Conservation (phyloP, 2,888 invertebrate genomes). For the Dasypolia templi region DNA sequence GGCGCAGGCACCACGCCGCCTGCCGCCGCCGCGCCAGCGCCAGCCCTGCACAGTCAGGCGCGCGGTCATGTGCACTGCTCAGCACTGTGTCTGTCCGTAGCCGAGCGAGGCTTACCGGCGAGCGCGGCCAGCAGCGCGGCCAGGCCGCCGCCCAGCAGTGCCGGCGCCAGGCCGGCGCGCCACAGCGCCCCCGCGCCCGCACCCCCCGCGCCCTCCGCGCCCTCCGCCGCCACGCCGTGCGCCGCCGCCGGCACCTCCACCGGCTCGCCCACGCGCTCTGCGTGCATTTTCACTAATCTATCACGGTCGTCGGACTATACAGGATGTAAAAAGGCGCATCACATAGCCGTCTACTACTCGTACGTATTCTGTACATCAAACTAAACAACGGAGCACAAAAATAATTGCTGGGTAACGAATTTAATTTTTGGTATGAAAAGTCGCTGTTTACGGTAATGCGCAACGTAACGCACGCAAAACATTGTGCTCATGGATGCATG, state of each 20-base stretch:
- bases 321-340: too few species aligned
- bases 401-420: too few species aligned
- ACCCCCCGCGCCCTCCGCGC: constrained; percentile 54
- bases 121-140: constrained; percentile 71
- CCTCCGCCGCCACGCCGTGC: constrained; percentile 65
- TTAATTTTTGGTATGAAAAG: too few species aligned
- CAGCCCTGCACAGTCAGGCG: constrained; percentile 22
- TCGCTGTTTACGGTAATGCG: too few species aligned
- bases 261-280: constrained; percentile 80
- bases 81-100: rapidly evolving
- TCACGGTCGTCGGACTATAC: constrained; percentile 6
- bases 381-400: too few species aligned
- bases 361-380: too few species aligned
- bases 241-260: constrained; percentile 68
- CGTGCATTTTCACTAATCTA: not conserved
- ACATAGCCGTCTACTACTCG: too few species aligned
- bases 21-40: constrained; percentile 47
- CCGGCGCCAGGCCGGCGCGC: constrained; percentile 69
- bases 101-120: constrained; percentile 47
- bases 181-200: constrained; percentile 60
- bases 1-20: constrained; percentile 52
- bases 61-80: too few species aligned
- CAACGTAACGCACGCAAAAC: too few species aligned
- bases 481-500: too few species aligned
- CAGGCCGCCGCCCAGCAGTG: constrained; percentile 71